phyloP scores from a whole-genome alignment of 2,797 vertebrate genomes.

The Gymnothorax javanicus region DNA sequence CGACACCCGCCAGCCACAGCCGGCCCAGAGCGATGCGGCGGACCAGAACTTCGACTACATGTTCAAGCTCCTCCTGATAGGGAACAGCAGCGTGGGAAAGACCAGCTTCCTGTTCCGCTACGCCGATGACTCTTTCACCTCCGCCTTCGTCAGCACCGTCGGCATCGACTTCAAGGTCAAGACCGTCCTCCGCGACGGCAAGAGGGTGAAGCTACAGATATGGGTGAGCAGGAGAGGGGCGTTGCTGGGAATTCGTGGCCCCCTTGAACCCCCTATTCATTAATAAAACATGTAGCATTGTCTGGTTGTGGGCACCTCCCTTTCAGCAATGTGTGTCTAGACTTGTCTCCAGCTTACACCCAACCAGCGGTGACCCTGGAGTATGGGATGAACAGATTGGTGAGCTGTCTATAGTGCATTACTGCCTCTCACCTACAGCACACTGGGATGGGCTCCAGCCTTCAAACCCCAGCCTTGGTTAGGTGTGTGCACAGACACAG shows the following conservation, averaged over 20 bases:
- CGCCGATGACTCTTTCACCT: constrained; percentile 87
- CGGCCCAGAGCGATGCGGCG: constrained; percentile 75
- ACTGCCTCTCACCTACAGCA: no score
- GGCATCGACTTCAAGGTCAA: constrained; percentile 95
- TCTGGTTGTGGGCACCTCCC: no score
- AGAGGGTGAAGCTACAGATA: constrained; percentile 91
- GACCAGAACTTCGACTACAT: constrained; percentile 94
- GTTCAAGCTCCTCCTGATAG: constrained; percentile 90
- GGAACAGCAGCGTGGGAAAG: constrained; percentile 91
- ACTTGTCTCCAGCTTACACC: no score
- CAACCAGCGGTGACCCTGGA: no score
- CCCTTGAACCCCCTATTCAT: no score
- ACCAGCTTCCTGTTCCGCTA: constrained; percentile 91
- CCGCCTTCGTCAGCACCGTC: constrained; percentile 89
- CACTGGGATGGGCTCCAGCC: no score
- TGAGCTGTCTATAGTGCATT: no score
- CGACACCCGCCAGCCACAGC: constrained; percentile 62
- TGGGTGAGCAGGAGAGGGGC: constrained; percentile 70
- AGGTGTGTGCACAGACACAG: background rate
- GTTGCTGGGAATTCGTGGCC: no score
- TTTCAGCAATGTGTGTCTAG: no score
- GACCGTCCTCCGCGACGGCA: constrained; percentile 86
- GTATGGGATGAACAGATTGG: no score
- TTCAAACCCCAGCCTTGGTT: no score
- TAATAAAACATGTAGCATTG: no score